These are phyloP conservation scores for Timema cristinae DNA, from an alignment of 2,888 invertebrate species.

Conservation along the genomic window DNA sequence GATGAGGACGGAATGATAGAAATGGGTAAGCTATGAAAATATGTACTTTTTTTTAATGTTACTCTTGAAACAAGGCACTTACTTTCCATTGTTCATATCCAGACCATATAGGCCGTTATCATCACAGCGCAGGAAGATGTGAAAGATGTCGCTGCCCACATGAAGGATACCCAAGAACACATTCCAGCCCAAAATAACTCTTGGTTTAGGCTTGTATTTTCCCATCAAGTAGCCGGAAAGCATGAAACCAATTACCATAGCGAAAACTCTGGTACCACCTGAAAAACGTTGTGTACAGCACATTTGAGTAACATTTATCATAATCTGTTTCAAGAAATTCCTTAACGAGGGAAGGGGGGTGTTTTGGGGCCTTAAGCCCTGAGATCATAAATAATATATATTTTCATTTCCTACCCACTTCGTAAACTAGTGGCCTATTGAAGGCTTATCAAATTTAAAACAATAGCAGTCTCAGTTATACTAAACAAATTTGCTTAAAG, in stretches of 20 bases:
- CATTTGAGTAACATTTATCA: no score
- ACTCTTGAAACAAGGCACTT: not conserved
- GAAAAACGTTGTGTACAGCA: not conserved
- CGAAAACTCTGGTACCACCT: conserved; percentile 54
- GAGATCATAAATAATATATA: no score
- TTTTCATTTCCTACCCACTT: no score
- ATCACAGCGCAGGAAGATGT: conserved; percentile 55
- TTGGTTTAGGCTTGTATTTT: conserved; percentile 54
- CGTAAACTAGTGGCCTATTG: no score
- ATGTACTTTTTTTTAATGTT: not conserved
- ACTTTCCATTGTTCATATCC: conserved; percentile 32
- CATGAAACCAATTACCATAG: conserved; percentile 58
- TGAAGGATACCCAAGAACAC: conserved; percentile 55
- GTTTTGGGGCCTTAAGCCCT: no score
- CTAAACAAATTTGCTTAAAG: no score
- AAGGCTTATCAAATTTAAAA: no score
- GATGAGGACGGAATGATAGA: not conserved
- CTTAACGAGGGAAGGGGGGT: no score
- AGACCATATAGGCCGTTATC: conserved; percentile 43
- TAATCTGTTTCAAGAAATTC: no score
- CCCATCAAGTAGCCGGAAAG: conserved; percentile 57
- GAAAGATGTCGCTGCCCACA: conserved; percentile 51
- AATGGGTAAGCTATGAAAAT: not conserved
- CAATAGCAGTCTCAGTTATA: no score
- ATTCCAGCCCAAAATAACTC: conserved; percentile 59